Base-by-base conservation (phyloP, 2,113 vertebrate species). In the Protobothrops flavoviridis region DNA sequence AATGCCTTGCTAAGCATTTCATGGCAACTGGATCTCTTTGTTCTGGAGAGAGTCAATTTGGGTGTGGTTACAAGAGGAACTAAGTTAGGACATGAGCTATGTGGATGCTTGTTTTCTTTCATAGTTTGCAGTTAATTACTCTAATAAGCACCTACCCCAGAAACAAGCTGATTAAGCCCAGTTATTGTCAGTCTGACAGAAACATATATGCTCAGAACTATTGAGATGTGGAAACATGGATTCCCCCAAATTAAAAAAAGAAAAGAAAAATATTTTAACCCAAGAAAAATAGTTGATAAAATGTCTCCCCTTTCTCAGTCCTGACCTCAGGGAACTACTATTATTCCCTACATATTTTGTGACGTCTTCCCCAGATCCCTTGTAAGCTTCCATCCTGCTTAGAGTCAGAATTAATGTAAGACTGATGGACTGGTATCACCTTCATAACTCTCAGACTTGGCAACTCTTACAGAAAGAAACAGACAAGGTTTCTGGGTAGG, bases 1-100 rank as follows among this genome's bases (percentile, higher is more conserved):
- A 0, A 0, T 59, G n/a, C 45, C 48, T 89, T 85, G 13, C 1
- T 64, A 39, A 0, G 12, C 0, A 4, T 23, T 59, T 9, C 64
- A 57, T 29, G 21, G 33, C 85, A 0, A 0, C 10, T 87, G 23
- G 33, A 50, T 0, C 1, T 17, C 59, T 91, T 29, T 0, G 0
- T 17, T 50, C 11, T 39, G 39, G 33, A 33, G 43, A 88, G 57
- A 93, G 7, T 33, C 81, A 88, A 59, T 59, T 59, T 2, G 23
- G n/a, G 43, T 21, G 39, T 15, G 85, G 29, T 26, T 81, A 1
- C 0, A 1, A 90, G 33, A 50, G 52, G 57, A 87, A 13, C 17
- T 9, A 92, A 81, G 55, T 23, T 43, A 90, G 33, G 56, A 48
- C 43, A 6, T 17, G 11, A 87, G 55, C 69, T 52, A 43, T 4